Evolutionary conservation across 2,797 vertebrate genomes (phyloP).

Genomic region (Sphenopsis melanotis): DNA sequence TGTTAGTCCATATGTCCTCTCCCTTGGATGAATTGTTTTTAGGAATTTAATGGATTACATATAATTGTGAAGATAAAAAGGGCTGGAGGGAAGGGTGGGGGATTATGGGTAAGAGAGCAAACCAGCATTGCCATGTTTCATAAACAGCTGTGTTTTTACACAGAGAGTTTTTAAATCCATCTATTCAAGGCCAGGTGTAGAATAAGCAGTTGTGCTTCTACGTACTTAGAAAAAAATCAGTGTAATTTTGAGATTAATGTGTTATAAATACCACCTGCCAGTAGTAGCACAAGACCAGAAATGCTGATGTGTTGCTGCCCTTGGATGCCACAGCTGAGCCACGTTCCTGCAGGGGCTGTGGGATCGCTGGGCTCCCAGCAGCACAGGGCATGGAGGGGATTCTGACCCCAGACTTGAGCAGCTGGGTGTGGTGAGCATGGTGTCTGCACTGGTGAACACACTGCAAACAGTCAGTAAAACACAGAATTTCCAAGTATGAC

Average conservation of each 20-base stretch:
- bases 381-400: rapidly evolving
- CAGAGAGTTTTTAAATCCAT: background rate
- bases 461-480: background rate
- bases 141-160: background rate
- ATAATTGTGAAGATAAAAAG: background rate
- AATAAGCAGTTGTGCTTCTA: background rate
- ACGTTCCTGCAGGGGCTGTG: rapidly evolving
- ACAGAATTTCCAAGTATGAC: background rate
- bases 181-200: background rate
- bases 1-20: background rate
- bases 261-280: background rate
- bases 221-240: rapidly evolving
- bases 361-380: rapidly evolving
- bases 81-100: background rate
- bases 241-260: background rate
- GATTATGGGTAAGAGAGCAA: background rate
- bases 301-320: background rate
- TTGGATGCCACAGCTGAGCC: background rate
- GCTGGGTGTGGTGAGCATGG: rapidly evolving
- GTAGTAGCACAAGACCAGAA: background rate
- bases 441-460: rapidly evolving
- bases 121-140: background rate
- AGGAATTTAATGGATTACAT: background rate
- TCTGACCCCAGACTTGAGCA: background rate
- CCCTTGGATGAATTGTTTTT: background rate